These are phyloP conservation scores for Philypnodon macrostomus DNA, from an alignment of 2,797 vertebrate genomes.

Conservation along the genomic window DNA sequence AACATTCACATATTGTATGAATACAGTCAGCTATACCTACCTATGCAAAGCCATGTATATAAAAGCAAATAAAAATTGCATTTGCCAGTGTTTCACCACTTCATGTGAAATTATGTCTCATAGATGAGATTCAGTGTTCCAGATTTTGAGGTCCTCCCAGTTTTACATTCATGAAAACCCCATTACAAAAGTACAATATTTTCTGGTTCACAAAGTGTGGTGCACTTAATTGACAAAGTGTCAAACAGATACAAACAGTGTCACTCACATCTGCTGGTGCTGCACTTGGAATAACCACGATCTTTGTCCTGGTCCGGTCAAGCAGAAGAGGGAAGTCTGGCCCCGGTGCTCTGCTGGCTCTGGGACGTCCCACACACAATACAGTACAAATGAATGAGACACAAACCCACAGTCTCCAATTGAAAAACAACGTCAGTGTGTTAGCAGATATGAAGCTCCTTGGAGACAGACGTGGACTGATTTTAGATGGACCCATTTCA, in stretches of 20 bases:
- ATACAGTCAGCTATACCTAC: too few relatives aligned
- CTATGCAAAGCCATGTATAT: too few relatives aligned
- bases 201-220: conserved; percentile 27
- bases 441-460: conserved; percentile 30
- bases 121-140: too few relatives aligned
- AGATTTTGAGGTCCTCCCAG: too few relatives aligned
- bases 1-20: too few relatives aligned
- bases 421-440: conserved; percentile 39
- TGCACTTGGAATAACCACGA: conserved; percentile 34
- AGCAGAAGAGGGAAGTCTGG: conserved; percentile 63
- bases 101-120: too few relatives aligned
- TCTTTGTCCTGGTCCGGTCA: conserved; percentile 65
- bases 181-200: conserved; percentile 16
- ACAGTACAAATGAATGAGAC: conserved; percentile 58
- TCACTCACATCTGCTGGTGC: conserved; percentile 59
- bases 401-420: conserved; percentile 33
- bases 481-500: conserved; percentile 28
- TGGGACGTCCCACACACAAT: conserved; percentile 42
- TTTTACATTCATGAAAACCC: neutral
- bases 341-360: conserved; percentile 49
- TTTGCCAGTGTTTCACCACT: too few relatives aligned
- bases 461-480: conserved; percentile 43
- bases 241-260: conserved; percentile 58
- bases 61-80: too few relatives aligned
- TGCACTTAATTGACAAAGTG: conserved; percentile 29